A percentile compares a stretch with the other conserved stretches of the same genome.
Conservation (phyloP, 2,888 invertebrate genomes). For the Lithosia quadra region DNA sequence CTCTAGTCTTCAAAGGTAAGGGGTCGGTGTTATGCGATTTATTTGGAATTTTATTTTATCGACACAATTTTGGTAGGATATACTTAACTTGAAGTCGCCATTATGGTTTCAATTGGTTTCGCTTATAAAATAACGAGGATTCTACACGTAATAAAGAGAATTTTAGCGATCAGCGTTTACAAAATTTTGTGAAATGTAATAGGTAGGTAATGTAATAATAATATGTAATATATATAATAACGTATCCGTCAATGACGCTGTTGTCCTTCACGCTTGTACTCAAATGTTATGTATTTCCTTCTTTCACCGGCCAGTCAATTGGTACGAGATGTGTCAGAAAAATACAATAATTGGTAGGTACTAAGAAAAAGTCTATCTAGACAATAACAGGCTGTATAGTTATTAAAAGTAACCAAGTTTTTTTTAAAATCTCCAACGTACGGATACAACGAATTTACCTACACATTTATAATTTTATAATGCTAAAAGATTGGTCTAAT, state of each 20-base stretch:
- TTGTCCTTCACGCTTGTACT: background rate
- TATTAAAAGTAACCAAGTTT: no score
- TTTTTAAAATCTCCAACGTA: no score
- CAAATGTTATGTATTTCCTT: background rate
- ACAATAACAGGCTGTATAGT: background rate
- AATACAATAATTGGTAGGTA: background rate
- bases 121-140: background rate
- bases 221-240: background rate
- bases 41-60: no score
- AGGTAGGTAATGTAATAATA: no score
- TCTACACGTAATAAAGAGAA: background rate
- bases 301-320: background rate
- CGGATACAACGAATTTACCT: no score
- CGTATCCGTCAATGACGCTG: background rate
- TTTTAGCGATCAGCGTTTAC: background rate
- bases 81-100: no score
- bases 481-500: constrained; percentile 15
- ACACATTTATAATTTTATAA: no score
- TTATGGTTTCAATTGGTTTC: background rate
- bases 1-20: no score
- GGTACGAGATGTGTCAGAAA: background rate
- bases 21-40: no score
- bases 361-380: no score
- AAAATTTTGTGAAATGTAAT: background rate
- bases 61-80: no score